Base-by-base conservation (phyloP, 2,888 invertebrate genomes). In the Erebia aethiops region DNA sequence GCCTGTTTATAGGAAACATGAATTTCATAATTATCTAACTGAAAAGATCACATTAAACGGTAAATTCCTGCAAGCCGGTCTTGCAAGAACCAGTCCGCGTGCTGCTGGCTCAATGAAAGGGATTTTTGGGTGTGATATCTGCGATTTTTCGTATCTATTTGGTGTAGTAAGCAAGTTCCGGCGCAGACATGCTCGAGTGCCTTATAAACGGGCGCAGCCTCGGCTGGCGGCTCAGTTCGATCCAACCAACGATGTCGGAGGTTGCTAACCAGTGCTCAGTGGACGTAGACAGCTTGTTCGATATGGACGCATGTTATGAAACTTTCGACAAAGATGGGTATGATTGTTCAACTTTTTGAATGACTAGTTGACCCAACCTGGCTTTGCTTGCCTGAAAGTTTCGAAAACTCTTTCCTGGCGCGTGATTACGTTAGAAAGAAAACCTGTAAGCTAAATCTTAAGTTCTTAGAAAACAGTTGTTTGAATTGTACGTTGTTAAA, bases 251-350 rank as follows among this genome's bases (percentile, higher is more conserved):
- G 86, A 91, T 92, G 93, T 85, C 87, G 86, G 88, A 88, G 83
- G 91, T 86, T 85, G 88, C 83, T 79, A 87, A 86, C 88, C 87
- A 84, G 67, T 77, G 84, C 70, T 80, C 85, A 86, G 85, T 90
- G 84, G 94, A 94, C 82, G 93, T 94, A 87, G 89, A 88, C 80
- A 92, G 93, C 89, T 93, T 94, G 84, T 87, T 91, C 89, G 95
- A 95, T 87, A 98, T 98, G 98, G 98, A 98, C 94, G 97, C 97
- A 85, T 98, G 98, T 92, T 97, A 97, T 89, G 95, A 96, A 82
- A 97, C 97, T 78, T 98, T 98, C 90, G 98, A 98, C 91, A 97
- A 97, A 89, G 97, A 98, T 92, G 96, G 96, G 96, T 97, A 94
- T 94, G 96, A 16, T 67, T 68, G 18, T 43, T 65, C 65, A 65